Conservation (phyloP, 2,888 invertebrate species). For the Craniophora ligustri region DNA sequence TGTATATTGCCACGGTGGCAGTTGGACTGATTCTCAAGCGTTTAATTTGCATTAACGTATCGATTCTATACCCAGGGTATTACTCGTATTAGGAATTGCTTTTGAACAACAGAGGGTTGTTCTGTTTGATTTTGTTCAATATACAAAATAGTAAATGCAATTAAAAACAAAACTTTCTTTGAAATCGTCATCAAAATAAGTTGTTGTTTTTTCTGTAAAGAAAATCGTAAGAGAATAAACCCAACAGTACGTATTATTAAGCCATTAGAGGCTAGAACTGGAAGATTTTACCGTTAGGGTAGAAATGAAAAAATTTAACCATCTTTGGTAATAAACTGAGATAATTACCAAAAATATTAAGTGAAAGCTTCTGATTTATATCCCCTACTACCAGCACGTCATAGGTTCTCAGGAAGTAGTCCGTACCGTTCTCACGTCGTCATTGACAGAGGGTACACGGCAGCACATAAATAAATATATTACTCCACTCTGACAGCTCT, state of each 20-base stretch:
- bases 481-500: conserved; percentile 82
- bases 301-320: too few species aligned
- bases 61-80: neutral
- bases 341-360: neutral
- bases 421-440: conserved; percentile 71
- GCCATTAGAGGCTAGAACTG: too few species aligned
- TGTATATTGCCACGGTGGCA: neutral
- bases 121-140: too few species aligned
- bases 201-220: too few species aligned
- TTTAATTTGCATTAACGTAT: conserved; percentile 15
- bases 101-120: neutral
- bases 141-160: too few species aligned
- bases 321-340: too few species aligned
- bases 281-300: too few species aligned
- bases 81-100: neutral
- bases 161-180: too few species aligned
- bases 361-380: neutral
- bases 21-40: too few species aligned
- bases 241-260: too few species aligned
- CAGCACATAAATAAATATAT: conserved; percentile 81
- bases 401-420: conserved; percentile 44
- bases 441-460: conserved; percentile 63
- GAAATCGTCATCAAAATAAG: too few species aligned
- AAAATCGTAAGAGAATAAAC: too few species aligned
- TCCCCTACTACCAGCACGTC: conserved; percentile 29